A percentile compares a stretch with the other conserved stretches of the same genome.
Conservation (phyloP, 2,888 invertebrate species). For the Lomographa bimaculata region DNA sequence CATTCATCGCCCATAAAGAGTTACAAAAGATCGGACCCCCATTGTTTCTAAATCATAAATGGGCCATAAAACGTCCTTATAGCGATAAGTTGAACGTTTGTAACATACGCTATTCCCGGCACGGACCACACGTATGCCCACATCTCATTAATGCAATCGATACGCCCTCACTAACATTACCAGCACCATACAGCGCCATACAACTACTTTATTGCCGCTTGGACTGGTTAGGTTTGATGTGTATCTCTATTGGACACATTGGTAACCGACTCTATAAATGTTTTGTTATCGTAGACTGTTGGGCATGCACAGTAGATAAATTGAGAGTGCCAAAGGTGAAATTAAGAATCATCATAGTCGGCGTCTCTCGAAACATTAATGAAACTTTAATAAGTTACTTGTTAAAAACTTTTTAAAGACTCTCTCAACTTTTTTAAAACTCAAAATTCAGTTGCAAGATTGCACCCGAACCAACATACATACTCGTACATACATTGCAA, state of each 20-base stretch:
- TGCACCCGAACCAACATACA: too few species aligned
- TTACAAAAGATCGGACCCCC: slow-evolving; percentile 55
- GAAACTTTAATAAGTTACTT: too few species aligned
- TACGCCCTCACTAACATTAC: slow-evolving; percentile 74
- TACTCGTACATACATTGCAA: too few species aligned
- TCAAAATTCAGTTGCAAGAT: too few species aligned
- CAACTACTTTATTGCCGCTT: slow-evolving; percentile 61
- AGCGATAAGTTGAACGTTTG: slow-evolving; percentile 63
- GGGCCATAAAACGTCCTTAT: slow-evolving; percentile 60
- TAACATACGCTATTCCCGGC: slow-evolving; percentile 58
- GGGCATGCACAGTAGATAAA: too few species aligned
- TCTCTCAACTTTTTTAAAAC: too few species aligned
- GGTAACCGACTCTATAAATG: slow-evolving; percentile 37
- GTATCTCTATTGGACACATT: slow-evolving; percentile 39
- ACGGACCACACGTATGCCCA: slow-evolving; percentile 77
- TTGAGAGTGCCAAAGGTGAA: too few species aligned
- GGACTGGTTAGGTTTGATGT: slow-evolving; percentile 52
- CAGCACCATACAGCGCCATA: slow-evolving; percentile 46
- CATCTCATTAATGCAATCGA: slow-evolving; percentile 81
- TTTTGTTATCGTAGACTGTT: too few species aligned
- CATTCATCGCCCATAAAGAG: slow-evolving; percentile 45
- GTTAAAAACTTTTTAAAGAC: too few species aligned
- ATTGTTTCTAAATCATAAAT: slow-evolving; percentile 73
- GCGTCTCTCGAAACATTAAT: too few species aligned
- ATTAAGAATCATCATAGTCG: too few species aligned